Base-by-base conservation (phyloP, 23 tunicate species). In the Phallusia fumigata region DNA sequence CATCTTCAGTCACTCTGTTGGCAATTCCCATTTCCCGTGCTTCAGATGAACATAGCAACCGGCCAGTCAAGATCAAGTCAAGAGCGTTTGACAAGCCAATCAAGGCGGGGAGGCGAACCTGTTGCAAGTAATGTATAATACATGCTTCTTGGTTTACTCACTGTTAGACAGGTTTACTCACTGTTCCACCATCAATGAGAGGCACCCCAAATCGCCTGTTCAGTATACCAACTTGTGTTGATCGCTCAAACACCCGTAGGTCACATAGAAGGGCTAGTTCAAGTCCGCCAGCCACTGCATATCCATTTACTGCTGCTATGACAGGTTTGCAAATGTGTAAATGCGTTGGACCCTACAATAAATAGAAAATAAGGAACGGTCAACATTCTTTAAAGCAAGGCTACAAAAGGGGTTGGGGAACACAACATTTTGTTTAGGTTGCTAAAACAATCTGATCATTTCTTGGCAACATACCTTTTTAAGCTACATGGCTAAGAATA, bases 181-280 rank as follows among this genome's bases (percentile, higher is more conserved):
- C 87, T 34, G 96, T 85, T 19, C 96, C 86, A n/a, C 96, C 96
- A 83, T 91, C 96, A 32, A 91, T 91, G 5, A 91, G 77, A 10
- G 81, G 81, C 22, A 77, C 81, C 10, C 81, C 81, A 77, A 77
- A 77, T 3, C 81, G 36, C 31, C 96, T 65, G 65, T 83, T 86
- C 0, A 91, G 79, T 19, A 81, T 82, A 26, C 96, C 96, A 74
- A 91, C 82, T 30, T 53, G 73, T 16, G 89, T 73, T 24, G 90
- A 83, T 31, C 78, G 78, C 33, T 89, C 82, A 1, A 89, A 84
- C 32, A 91, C 86, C 30, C 96, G 77, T 16, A 91, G 77, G 79
- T 91, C 96, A 79, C 96, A 91, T 11, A 89, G 80, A 33, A 91
- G 58, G 11, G 96, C 88, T 28, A 91, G 35, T 79, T 91, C 81